Evolutionary conservation across 2,888 invertebrate species (phyloP).

Genomic region (Aporophyla lueneburgensis): DNA sequence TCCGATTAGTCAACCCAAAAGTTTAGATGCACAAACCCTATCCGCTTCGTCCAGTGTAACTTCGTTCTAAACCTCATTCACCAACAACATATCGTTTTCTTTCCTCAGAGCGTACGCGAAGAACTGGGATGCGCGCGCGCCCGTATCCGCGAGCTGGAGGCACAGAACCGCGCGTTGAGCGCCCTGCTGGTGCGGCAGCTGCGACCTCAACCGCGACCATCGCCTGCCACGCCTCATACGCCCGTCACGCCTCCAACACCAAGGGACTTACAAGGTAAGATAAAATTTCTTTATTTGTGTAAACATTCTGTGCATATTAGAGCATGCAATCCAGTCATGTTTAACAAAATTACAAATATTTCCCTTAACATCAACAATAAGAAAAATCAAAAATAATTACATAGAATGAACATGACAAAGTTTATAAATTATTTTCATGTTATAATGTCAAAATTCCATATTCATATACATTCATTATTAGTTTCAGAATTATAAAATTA

Average conservation of each 20-base stretch:
- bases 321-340: no score
- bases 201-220: conserved; percentile 88
- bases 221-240: conserved; percentile 89
- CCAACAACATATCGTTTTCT: not conserved
- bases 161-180: conserved; percentile 94
- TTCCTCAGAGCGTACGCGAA: conserved; percentile 93
- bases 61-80: not conserved
- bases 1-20: not conserved
- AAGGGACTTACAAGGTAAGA: conserved; percentile 75
- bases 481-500: no score
- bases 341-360: no score
- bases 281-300: no score
- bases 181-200: conserved; percentile 93
- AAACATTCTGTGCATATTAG: no score
- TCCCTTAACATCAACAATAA: no score
- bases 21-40: not conserved
- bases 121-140: conserved; percentile 94
- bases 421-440: no score
- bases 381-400: no score
- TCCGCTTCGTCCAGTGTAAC: not conserved
- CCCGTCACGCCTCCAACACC: conserved; percentile 76
- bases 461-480: no score
- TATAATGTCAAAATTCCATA: no score
- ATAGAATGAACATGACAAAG: no score
- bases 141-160: conserved; percentile 94